These are phyloP conservation scores for Oikopleura vanhoeffeni DNA, from an alignment of 23 tunicate species.

Conservation along the genomic window DNA sequence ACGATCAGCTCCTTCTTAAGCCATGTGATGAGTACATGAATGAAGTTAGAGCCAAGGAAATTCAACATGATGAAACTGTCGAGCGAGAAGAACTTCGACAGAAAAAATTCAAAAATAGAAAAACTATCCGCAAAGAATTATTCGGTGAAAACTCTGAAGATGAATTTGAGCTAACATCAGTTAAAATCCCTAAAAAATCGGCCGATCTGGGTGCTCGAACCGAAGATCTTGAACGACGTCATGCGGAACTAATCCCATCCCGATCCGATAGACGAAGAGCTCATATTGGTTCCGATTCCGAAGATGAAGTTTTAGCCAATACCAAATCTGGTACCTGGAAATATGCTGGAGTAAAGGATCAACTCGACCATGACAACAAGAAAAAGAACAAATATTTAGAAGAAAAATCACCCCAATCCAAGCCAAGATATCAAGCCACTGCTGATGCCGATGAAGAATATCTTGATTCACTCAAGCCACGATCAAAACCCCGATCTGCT, in stretches of 20 bases:
- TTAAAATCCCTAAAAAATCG: constrained; percentile 32
- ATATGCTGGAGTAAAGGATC: constrained; percentile 23
- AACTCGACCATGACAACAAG: not conserved
- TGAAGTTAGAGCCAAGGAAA: constrained; percentile 35
- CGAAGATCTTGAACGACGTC: not conserved
- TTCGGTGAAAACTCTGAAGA: not conserved
- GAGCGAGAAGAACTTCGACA: constrained; percentile 15
- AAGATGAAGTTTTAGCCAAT: constrained; percentile 52
- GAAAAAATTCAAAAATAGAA: constrained; percentile 33
- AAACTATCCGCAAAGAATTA: constrained; percentile 30
- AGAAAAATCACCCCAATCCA: not conserved
- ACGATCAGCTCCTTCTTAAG: constrained; percentile 25
- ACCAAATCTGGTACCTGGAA: constrained; percentile 63
- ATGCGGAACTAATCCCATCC: not conserved
- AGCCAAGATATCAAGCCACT: not conserved
- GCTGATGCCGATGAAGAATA: constrained; percentile 14
- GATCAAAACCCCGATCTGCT: constrained; percentile 25
- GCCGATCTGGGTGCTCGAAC: constrained; percentile 8
- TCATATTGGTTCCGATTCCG: constrained; percentile 40
- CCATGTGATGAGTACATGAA: constrained; percentile 52
- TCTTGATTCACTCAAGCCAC: constrained; percentile 20
- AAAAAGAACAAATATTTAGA: not conserved
- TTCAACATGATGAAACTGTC: constrained; percentile 22
- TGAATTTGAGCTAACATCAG: constrained; percentile 24
- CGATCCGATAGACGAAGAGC: not conserved